A percentile compares a stretch with the other conserved stretches of the same genome.
These are phyloP conservation scores for Drosophila dunni DNA, from an alignment of 1,140 invertebrate genomes.

Conservation along the genomic window DNA sequence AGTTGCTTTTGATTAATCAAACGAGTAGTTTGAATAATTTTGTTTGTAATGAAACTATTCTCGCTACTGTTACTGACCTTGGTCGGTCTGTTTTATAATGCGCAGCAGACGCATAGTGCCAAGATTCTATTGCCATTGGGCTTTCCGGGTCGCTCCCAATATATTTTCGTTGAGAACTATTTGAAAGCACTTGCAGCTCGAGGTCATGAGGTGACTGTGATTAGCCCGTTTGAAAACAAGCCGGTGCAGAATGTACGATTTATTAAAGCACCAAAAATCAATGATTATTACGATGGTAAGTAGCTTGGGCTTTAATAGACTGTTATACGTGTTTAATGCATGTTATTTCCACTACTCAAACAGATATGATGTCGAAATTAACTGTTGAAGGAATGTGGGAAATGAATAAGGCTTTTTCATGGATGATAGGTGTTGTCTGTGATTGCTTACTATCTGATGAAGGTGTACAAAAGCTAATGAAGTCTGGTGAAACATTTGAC, in stretches of 20 bases:
- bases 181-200: constrained; percentile 85
- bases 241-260: constrained; percentile 75
- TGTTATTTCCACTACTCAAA: no score
- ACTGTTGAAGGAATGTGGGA: constrained; percentile 58
- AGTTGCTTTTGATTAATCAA: constrained; percentile 19
- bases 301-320: constrained; percentile 73
- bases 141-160: constrained; percentile 86
- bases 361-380: constrained; percentile 32
- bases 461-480: constrained; percentile 56
- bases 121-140: constrained; percentile 85
- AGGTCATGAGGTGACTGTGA: constrained; percentile 86
- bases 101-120: constrained; percentile 38
- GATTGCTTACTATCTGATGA: constrained; percentile 29
- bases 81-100: constrained; percentile 24
- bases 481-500: constrained; percentile 73
- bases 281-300: constrained; percentile 63
- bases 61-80: constrained; percentile 27
- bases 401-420: constrained; percentile 65
- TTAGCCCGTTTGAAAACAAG: constrained; percentile 79
- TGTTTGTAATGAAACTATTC: constrained; percentile 37
- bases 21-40: neutral
- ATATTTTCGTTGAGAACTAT: constrained; percentile 85
- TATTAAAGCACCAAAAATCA: constrained; percentile 60
- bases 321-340: neutral
- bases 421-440: neutral